A percentile compares a stretch with the other conserved stretches of the same genome.
These are phyloP conservation scores for Meiosimyza decipiens DNA, from an alignment of 2,888 invertebrate genomes.

Conservation along the genomic window DNA sequence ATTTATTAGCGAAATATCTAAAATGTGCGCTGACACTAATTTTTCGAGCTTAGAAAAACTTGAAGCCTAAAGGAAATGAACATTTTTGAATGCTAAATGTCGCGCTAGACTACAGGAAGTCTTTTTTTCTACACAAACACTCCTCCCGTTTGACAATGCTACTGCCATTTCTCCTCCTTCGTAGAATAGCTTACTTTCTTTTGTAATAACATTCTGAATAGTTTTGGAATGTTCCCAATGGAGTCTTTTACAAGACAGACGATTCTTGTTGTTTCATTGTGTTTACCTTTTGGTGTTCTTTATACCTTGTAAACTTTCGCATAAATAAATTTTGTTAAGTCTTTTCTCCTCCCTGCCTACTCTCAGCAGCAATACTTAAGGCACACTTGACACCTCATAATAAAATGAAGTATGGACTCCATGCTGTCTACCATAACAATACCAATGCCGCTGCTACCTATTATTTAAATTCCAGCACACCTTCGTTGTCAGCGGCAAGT, in stretches of 20 bases:
- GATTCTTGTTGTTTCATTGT: neutral
- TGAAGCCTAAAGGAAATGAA: conserved; percentile 59
- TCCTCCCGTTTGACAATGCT: neutral
- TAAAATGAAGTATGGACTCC: conserved; percentile 54
- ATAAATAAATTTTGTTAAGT: conserved; percentile 8
- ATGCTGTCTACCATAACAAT: neutral
- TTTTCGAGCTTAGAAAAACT: conserved; percentile 49
- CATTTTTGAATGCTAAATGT: conserved; percentile 23
- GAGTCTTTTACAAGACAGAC: conserved; percentile 14
- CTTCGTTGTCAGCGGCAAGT: neutral
- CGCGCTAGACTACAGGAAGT: neutral
- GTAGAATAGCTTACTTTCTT: conserved; percentile 1
- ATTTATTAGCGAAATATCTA: neutral
- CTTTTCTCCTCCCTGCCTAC: neutral
- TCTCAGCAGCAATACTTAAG: too few relatives aligned
- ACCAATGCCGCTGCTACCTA: neutral
- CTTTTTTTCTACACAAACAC: neutral
- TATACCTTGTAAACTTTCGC: conserved; percentile 5
- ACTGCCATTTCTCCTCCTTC: neutral
- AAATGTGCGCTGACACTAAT: neutral
- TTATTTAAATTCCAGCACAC: conserved; percentile 6
- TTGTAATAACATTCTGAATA: conserved; percentile 12
- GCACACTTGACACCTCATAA: conserved; percentile 62
- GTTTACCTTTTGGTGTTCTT: conserved; percentile 5
- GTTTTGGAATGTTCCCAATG: conserved; percentile 31